Conservation (phyloP, 1,140 invertebrate species). For the Gryon sp. region DNA sequence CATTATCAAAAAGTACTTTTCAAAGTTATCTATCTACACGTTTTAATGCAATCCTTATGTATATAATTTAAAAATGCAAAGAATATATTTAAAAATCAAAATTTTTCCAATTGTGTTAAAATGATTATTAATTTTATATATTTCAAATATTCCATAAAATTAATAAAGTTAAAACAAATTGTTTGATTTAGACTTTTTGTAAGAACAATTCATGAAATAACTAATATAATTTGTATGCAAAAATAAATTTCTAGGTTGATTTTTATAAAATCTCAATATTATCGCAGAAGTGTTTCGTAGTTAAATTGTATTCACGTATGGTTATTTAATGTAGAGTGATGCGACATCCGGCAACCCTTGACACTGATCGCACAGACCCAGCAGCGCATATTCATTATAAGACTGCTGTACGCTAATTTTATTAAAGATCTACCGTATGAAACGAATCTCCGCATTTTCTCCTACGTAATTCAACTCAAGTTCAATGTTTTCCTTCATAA, state of each 20-base stretch:
- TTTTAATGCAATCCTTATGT: no score
- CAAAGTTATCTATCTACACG: no score
- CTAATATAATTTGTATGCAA: no score
- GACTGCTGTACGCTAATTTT: slow-evolving; percentile 75
- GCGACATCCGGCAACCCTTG: slow-evolving; percentile 76
- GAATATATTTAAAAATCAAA: no score
- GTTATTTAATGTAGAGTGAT: slow-evolving; percentile 71
- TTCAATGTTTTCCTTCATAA: slow-evolving; percentile 13
- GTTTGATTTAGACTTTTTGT: no score
- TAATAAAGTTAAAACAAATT: no score
- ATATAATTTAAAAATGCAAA: no score
- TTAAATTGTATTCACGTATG: slow-evolving; percentile 61
- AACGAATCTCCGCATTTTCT: slow-evolving; percentile 22
- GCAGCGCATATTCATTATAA: slow-evolving; percentile 72
- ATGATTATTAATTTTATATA: no score
- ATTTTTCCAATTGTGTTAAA: no score
- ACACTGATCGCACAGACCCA: slow-evolving; percentile 60
- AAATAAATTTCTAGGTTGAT: neutral
- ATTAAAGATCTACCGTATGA: slow-evolving; percentile 30
- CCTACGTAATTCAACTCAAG: slow-evolving; percentile 13
- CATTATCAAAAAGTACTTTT: no score
- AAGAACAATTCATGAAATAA: no score
- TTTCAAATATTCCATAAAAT: no score
- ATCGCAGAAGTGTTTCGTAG: slow-evolving; percentile 19
- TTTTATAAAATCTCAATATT: slow-evolving; percentile 28